These are phyloP conservation scores for Zele albiditarsus DNA, from an alignment of 2,888 invertebrate species.

Conservation along the genomic window DNA sequence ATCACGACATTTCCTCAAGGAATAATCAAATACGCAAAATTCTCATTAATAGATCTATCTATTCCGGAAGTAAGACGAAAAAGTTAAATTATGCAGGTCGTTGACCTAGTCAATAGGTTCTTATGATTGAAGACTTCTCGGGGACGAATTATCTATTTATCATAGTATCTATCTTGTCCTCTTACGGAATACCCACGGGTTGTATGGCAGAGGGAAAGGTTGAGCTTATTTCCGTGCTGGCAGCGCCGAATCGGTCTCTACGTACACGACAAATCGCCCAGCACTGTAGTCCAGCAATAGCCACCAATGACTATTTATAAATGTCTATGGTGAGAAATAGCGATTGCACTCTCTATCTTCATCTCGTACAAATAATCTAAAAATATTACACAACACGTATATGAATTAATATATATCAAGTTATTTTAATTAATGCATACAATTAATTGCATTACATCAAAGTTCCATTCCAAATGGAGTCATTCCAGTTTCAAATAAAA, in stretches of 20 bases:
- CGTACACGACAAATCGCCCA: constrained; percentile 51
- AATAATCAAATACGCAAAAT: too few relatives aligned
- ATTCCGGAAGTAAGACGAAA: too few relatives aligned
- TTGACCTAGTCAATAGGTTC: too few relatives aligned
- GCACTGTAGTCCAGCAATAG: constrained; percentile 56
- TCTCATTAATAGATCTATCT: too few relatives aligned
- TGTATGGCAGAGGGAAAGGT: constrained; percentile 36
- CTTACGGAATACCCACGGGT: constrained; percentile 10
- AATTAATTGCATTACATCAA: background rate
- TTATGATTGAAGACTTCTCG: too few relatives aligned
- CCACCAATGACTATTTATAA: constrained; percentile 52
- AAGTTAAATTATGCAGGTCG: too few relatives aligned
- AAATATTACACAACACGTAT: constrained; percentile 5
- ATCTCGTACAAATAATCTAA: constrained; percentile 15
- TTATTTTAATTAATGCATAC: background rate
- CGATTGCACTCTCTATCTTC: constrained; percentile 47
- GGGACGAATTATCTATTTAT: too few relatives aligned
- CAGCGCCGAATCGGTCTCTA: constrained; percentile 52
- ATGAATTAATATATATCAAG: background rate
- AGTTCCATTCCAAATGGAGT: too few relatives aligned
- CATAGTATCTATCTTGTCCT: too few relatives aligned
- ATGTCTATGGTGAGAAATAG: constrained; percentile 52
- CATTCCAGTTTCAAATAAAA: too few relatives aligned
- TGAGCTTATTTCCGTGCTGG: constrained; percentile 55
- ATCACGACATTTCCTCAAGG: too few relatives aligned